phyloP scores from a whole-genome alignment of 2,888 invertebrate species.

The Ametastegia equiseti region DNA sequence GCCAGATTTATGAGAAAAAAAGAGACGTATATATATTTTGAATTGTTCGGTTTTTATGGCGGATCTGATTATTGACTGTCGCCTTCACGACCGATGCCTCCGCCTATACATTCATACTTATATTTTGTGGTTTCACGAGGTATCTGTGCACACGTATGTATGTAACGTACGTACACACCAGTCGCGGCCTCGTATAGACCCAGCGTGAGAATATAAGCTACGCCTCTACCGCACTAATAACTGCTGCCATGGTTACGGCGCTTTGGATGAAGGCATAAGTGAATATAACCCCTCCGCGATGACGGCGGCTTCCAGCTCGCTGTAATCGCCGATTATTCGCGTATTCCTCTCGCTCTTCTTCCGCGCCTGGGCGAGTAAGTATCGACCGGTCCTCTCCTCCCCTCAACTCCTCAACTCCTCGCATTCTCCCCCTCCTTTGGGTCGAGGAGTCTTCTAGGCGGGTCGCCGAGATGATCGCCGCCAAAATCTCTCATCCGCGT shows the following conservation, averaged over 20 bases:
- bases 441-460: constrained; percentile 22
- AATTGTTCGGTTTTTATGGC: not conserved
- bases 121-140: not conserved
- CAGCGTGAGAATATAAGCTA: not conserved
- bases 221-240: not conserved
- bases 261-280: constrained; percentile 13
- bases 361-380: constrained; percentile 6
- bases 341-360: constrained; percentile 34
- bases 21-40: not conserved
- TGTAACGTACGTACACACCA: no score
- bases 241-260: not conserved
- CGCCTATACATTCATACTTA: not conserved
- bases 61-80: constrained; percentile 16
- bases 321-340: constrained; percentile 45
- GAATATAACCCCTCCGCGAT: constrained; percentile 30
- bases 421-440: constrained; percentile 16
- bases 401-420: constrained; percentile 28
- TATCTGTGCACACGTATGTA: not conserved
- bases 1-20: not conserved
- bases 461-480: constrained; percentile 29
- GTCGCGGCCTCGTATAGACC: no score
- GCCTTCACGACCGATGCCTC: not conserved
- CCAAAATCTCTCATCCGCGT: constrained; percentile 18
- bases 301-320: constrained; percentile 17
- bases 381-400: constrained; percentile 44